Conservation (phyloP, 2,888 invertebrate species). For the Autographa pulchrina region DNA sequence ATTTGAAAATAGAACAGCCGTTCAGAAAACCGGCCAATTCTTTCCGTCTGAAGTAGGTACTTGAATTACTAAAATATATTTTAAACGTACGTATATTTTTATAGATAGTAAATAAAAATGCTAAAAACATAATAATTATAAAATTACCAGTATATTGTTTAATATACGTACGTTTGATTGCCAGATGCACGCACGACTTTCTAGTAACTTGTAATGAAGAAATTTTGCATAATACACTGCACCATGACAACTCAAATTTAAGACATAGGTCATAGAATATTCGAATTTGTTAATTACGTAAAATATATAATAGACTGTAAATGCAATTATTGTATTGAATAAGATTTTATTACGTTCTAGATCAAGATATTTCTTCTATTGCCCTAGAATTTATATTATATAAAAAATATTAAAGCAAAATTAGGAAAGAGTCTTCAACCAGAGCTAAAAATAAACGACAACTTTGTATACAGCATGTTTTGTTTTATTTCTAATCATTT, state of each 20-base stretch:
- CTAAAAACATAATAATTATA: background rate
- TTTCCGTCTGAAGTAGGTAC: background rate
- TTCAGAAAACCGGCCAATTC: background rate
- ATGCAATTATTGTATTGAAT: background rate
- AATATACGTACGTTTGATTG: background rate
- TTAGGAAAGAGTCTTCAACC: background rate
- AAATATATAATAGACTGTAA: background rate
- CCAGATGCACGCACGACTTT: background rate
- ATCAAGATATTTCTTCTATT: background rate
- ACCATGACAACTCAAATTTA: background rate
- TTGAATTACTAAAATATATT: background rate
- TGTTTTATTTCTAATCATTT: constrained; percentile 39
- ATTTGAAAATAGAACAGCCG: no score
- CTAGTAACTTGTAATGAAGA: background rate
- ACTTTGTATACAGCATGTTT: constrained; percentile 38
- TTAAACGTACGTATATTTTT: background rate
- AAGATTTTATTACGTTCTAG: background rate
- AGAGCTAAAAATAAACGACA: constrained; percentile 32
- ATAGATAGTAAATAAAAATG: background rate
- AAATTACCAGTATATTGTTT: background rate
- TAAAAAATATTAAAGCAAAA: background rate
- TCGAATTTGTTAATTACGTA: constrained; percentile 4
- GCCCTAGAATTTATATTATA: no score
- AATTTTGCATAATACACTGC: background rate
- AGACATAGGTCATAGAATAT: background rate